Evolutionary conservation across 2,113 vertebrate species (phyloP).

Genomic region (Eretmochelys imbricata): DNA sequence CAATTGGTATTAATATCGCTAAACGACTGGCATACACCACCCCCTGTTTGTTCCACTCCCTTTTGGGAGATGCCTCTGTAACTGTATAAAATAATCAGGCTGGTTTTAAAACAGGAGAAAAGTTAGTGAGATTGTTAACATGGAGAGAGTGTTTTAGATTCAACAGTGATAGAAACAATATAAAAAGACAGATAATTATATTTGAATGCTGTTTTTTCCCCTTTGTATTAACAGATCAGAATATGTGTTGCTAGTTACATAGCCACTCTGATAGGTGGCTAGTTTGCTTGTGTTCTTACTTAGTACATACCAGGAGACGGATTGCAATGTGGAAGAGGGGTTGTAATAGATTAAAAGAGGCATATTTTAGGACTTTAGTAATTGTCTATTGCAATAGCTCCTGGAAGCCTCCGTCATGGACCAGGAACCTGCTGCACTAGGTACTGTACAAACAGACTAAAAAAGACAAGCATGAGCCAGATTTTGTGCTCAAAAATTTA

Average conservation of each 20-base stretch:
- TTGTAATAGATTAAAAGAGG: neutral
- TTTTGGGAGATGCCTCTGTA: neutral
- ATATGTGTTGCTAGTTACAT: neutral
- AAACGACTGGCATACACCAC: neutral
- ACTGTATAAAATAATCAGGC: neutral
- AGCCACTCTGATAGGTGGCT: neutral
- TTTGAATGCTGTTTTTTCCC: neutral
- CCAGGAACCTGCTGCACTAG: neutral
- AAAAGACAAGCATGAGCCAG: neutral
- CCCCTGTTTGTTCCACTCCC: neutral
- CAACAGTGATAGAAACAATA: neutral
- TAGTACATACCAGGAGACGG: neutral
- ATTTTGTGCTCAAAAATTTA: neutral
- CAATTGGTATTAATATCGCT: neutral
- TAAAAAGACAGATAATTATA: neutral
- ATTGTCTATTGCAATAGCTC: neutral
- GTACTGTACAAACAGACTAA: neutral
- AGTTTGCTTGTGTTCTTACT: neutral
- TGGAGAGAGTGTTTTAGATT: neutral
- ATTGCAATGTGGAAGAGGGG: neutral
- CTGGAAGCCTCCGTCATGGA: neutral
- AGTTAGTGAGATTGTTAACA: neutral
- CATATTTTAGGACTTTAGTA: neutral
- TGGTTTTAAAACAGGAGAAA: neutral
- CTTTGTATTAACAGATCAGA: neutral